Conservation (phyloP, 1,140 invertebrate species). For the Heliconius melpomene region DNA sequence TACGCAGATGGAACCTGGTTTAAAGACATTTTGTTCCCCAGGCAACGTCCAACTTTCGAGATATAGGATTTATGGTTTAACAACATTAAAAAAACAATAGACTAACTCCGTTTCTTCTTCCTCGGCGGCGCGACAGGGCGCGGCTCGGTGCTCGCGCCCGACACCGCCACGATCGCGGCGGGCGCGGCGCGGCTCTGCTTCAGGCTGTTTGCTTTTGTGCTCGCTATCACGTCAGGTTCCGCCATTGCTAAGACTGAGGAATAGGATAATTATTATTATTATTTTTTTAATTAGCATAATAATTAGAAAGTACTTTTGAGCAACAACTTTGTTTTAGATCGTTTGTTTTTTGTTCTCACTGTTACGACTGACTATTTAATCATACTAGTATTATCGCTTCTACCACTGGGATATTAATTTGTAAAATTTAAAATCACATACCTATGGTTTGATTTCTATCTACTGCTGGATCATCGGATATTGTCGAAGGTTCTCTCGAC, state of each 20-base stretch:
- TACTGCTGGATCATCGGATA: constrained; percentile 58
- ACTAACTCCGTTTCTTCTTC: constrained; percentile 86
- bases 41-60: too few species aligned
- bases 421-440: constrained; percentile 29
- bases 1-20: too few species aligned
- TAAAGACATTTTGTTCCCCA: too few species aligned
- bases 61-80: too few species aligned
- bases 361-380: too few species aligned
- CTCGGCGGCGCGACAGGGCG: constrained; percentile 88
- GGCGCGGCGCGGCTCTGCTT: constrained; percentile 76
- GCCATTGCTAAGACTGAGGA: constrained; percentile 75
- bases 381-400: too few species aligned
- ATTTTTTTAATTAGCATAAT: too few species aligned
- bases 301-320: background rate
- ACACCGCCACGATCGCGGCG: constrained; percentile 62
- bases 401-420: too few species aligned
- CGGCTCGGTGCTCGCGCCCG: constrained; percentile 86
- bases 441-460: constrained; percentile 61
- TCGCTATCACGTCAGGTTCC: constrained; percentile 96
- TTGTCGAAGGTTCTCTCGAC: constrained; percentile 63
- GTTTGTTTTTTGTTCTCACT: too few species aligned
- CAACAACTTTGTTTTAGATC: background rate
- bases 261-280: too few species aligned
- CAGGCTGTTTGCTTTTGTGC: constrained; percentile 88
- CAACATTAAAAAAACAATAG: background rate